Base-by-base conservation (phyloP, 2,113 vertebrate genomes). In the Gopherus flavomarginatus region DNA sequence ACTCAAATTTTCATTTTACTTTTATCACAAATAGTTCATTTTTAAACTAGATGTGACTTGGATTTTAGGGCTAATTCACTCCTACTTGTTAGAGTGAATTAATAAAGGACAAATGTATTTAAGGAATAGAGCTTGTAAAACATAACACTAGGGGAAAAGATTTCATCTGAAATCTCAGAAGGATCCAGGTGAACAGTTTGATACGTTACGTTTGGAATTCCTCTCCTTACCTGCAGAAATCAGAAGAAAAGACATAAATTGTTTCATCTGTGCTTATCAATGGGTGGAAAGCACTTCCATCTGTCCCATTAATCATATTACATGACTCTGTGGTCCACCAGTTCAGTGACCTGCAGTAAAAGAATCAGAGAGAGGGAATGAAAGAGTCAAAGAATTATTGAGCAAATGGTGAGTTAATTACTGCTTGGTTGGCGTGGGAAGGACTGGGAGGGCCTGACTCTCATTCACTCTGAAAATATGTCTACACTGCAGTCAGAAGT, bases 241-340 rank as follows among this genome's bases (percentile, higher is more conserved):
- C 99, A 8, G 99, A 99, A 29, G 99, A 98, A 96, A 99, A 99
- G 88, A 99, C 98, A 94, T 99, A 99, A 69, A 99, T 98, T 4
- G 83, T 93, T 95, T 99, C 99, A 2, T 98, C 98, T 97, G 98
- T 99, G 83, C 82, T 97, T 96, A 99, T 94, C 80, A 99, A 85
- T 0, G 99, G 98, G 88, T 99, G 99, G 91, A 99, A 99, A 50
- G 98, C 98, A 1, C 98, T 98, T n/a, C 99, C 99, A 26, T 99
- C 99, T 17, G 99, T 99, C 75, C 99, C 99, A 47, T 99, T 99
- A 89, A 99, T 99, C 99, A 99, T 99, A 77, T 99, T 99, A 95
- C 99, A 99, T 0, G 95, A 69, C 10, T 99, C 98, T 26, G 99
- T 98, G 13, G 98, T 98, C 99, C 99, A 99, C 99, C 99, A 99